A percentile compares a stretch with the other conserved stretches of the same genome.
Evolutionary conservation across 2,888 invertebrate species (phyloP).

Genomic region (Rotaria socialis): DNA sequence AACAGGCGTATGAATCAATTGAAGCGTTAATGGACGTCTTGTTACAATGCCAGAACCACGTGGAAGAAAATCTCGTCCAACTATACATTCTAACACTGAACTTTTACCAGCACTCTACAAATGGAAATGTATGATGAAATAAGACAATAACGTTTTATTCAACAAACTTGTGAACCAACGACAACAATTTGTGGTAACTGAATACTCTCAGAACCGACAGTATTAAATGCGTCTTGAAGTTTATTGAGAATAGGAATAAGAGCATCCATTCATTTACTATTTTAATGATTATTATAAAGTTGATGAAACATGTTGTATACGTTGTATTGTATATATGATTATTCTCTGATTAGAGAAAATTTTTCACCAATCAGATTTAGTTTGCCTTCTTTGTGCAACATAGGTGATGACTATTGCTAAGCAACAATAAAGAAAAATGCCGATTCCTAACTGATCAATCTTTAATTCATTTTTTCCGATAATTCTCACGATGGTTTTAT

Average conservation of each 20-base stretch:
- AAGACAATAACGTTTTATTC: too few species aligned
- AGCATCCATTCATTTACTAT: constrained; percentile 75
- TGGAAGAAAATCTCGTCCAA: constrained; percentile 92
- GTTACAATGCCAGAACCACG: constrained; percentile 96
- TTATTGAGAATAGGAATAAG: constrained; percentile 98
- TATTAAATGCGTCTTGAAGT: constrained; percentile 98
- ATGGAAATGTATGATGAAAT: not conserved
- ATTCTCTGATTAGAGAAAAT: not conserved
- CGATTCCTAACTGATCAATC: not conserved
- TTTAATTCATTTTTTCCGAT: not conserved
- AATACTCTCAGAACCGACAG: constrained; percentile 89
- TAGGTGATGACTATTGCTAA: not conserved
- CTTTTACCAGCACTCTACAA: constrained; percentile 95
- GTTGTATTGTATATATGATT: not conserved
- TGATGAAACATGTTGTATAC: too few species aligned
- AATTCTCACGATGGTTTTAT: not conserved
- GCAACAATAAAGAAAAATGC: not conserved
- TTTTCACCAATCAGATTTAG: not conserved
- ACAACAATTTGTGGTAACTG: constrained; percentile 98
- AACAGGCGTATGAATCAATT: constrained; percentile 70
- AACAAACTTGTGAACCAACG: constrained; percentile 80
- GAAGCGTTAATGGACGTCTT: constrained; percentile 83
- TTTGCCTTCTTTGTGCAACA: not conserved
- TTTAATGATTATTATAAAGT: too few species aligned
- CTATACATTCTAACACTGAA: constrained; percentile 96